Evolutionary conservation across 2,113 vertebrate species (phyloP).

Genomic region (Chloebia gouldiae): DNA sequence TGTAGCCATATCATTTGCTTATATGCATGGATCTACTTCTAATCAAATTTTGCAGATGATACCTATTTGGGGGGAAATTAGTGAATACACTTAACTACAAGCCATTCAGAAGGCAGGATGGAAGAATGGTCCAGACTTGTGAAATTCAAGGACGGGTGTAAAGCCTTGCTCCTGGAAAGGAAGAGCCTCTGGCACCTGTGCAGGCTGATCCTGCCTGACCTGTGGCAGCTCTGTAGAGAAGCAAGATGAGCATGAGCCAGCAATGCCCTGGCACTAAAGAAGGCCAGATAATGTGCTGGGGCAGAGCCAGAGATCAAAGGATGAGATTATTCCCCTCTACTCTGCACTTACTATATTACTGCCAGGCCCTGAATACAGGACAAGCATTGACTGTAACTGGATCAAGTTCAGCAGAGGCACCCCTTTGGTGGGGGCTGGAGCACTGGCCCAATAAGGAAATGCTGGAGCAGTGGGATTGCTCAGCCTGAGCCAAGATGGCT

Average conservation of each 20-base stretch:
- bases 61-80: neutral
- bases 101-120: neutral
- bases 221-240: neutral
- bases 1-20: neutral
- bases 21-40: neutral
- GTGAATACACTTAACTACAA: neutral
- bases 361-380: neutral
- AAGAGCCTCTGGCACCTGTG: neutral
- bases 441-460: neutral
- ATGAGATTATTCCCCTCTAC: neutral
- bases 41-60: neutral
- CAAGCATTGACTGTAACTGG: neutral
- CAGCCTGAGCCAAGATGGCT: neutral
- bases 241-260: neutral
- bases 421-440: neutral
- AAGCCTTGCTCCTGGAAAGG: neutral
- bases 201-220: neutral
- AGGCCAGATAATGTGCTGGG: neutral
- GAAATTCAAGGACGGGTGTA: neutral
- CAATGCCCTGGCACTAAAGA: neutral
- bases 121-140: neutral
- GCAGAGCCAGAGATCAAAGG: neutral
- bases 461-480: neutral
- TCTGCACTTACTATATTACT: neutral
- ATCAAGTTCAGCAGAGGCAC: neutral